These are phyloP conservation scores for Phoebastria nigripes DNA, from an alignment of 2,797 vertebrate species.

Conservation along the genomic window DNA sequence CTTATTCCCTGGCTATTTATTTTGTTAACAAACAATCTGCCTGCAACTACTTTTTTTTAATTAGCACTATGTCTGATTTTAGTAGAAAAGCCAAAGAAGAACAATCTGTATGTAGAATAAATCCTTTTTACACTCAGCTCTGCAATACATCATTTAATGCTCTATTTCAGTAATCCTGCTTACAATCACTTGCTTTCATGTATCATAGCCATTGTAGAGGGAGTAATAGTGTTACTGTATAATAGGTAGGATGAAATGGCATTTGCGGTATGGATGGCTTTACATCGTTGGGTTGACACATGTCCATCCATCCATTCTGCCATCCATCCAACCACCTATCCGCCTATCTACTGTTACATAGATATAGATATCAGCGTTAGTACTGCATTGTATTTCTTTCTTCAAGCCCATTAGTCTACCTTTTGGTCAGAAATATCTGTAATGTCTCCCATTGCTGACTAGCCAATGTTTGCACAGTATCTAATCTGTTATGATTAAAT, in stretches of 20 bases:
- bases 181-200: neutral
- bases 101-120: neutral
- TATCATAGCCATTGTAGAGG: neutral
- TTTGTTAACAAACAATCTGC: constrained; percentile 1
- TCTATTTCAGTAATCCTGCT: neutral
- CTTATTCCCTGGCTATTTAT: constrained; percentile 14
- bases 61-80: neutral
- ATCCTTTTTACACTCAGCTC: neutral
- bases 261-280: neutral
- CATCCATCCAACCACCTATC: neutral
- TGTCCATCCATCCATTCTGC: neutral
- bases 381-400: neutral
- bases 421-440: neutral
- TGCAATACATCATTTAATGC: neutral
- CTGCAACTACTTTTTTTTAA: neutral
- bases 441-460: neutral
- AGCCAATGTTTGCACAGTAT: neutral
- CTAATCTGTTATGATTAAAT: neutral
- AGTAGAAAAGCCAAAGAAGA: constrained; percentile 4
- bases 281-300: neutral
- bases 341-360: rapidly evolving
- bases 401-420: neutral
- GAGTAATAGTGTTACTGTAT: neutral
- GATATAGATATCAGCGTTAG: neutral
- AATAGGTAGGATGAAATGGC: neutral